A percentile compares a stretch with the other conserved stretches of the same genome.
These are phyloP conservation scores for Meleagris gallopavo DNA, from an alignment of 2,113 vertebrate genomes.

Conservation along the genomic window DNA sequence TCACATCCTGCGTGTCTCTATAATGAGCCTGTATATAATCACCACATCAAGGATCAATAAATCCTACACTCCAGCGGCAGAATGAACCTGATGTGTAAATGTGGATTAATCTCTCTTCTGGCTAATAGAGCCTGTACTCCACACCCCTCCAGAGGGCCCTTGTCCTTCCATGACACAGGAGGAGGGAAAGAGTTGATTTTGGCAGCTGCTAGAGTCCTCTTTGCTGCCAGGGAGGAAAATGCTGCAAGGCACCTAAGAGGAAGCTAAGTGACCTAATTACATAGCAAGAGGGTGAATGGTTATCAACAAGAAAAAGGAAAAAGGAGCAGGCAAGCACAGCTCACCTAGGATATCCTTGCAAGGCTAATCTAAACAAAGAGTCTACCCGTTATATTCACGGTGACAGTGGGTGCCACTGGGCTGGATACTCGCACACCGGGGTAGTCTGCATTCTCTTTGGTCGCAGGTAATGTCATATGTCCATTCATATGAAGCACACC, in stretches of 20 bases:
- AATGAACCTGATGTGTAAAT: neutral
- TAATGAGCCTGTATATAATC: slow-evolving; percentile 18
- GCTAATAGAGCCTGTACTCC: neutral
- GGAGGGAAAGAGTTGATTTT: neutral
- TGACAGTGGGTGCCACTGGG: neutral
- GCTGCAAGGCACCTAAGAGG: neutral
- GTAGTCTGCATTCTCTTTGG: neutral
- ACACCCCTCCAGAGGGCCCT: neutral
- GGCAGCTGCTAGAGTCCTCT: slow-evolving; percentile 14
- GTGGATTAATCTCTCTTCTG: neutral
- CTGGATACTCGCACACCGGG: neutral
- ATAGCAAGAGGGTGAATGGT: neutral
- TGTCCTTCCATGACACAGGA: neutral
- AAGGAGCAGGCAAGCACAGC: slow-evolving; percentile 3
- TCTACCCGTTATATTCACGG: neutral
- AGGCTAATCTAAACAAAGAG: neutral
- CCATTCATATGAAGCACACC: neutral
- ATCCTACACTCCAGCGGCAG: neutral
- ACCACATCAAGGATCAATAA: neutral
- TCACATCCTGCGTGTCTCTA: slow-evolving; percentile 3
- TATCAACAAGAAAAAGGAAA: neutral
- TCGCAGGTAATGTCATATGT: neutral
- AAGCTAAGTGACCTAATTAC: slow-evolving; percentile 53
- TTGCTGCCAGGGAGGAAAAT: slow-evolving; percentile 2
- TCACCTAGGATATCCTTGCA: slow-evolving; percentile 9